A percentile compares a stretch with the other conserved stretches of the same genome.
These are phyloP conservation scores for Lissocephala sabroskyi DNA, from an alignment of 2,888 invertebrate genomes.

Conservation along the genomic window DNA sequence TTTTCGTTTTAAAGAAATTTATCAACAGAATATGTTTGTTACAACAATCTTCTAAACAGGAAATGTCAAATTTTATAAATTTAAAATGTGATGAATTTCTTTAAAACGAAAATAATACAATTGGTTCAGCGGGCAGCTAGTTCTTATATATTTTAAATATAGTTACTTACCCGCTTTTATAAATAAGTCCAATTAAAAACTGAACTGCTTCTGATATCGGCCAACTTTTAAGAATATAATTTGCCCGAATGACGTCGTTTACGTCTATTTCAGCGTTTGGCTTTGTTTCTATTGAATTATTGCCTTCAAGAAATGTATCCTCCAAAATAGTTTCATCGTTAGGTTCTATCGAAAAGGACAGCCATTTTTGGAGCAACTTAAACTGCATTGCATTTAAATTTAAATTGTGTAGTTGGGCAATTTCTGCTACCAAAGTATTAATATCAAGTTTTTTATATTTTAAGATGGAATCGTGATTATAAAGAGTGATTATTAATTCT, in stretches of 20 bases:
- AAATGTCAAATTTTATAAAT: too few relatives aligned
- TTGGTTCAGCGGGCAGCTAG: too few relatives aligned
- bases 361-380: conserved; percentile 69
- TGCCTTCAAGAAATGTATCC: conserved; percentile 70
- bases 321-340: conserved; percentile 62
- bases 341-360: conserved; percentile 59
- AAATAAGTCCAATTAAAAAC: conserved; percentile 67
- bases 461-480: conserved; percentile 68
- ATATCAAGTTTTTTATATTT: conserved; percentile 68
- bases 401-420: conserved; percentile 64
- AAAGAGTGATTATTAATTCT: conserved; percentile 67
- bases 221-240: conserved; percentile 71
- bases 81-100: too few relatives aligned
- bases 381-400: conserved; percentile 66
- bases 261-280: conserved; percentile 29
- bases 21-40: too few relatives aligned
- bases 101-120: too few relatives aligned
- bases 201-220: conserved; percentile 64
- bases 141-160: background rate
- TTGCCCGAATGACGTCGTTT: conserved; percentile 69
- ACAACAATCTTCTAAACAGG: too few relatives aligned
- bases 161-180: conserved; percentile 65
- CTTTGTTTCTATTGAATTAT: too few relatives aligned
- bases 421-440: conserved; percentile 68
- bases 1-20: too few relatives aligned